Base-by-base conservation (phyloP, 1,140 invertebrate species). In the Zaprionus lachaisei region DNA sequence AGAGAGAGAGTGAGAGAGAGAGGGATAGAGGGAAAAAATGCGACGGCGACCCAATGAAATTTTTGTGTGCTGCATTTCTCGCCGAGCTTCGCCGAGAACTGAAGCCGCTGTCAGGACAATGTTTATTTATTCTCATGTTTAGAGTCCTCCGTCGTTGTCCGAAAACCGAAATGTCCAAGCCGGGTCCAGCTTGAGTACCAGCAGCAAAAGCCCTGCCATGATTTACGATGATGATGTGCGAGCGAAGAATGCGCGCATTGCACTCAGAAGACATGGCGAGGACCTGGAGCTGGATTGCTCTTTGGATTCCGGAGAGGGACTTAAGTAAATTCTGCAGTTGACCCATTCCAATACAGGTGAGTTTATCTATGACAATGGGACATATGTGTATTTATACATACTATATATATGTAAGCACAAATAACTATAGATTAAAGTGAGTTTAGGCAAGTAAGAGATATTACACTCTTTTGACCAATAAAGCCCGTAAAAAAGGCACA, bases 191-290 rank as follows among this genome's bases (percentile, higher is more conserved):
- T 62, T 75, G 62, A 75, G 63, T 9, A 61, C 67, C 64, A 65
- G 64, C 76, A 61, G 77, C 73, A 79, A 83, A 89, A 86, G 80
- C 77, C 80, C 77, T 82, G 65, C 86, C 85, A 90, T 90, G 85
- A 90, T 90, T 90, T 90, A 90, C 85, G 85, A 91, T 91, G 86
- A 90, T 90, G 86, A 89, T 89, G 84, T 89, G 85, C 83, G 64
- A 63, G 24, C 28, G 68, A 34, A 34, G 75, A 81, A 81, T 75
- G 81, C 77, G 74, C 78, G 80, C 77, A 69, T 81, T 63, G 85
- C 81, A 67, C 58, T 49, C 74, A 78, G 47, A 51, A 51, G 22
- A 51, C 41, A 17, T 44, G 31, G 31, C 31, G 9, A 11, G 31
- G 31, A 11, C 9, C 31, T 11, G 3, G 31, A 3, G 31, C 31